Percentiles rank a stretch among this genome's conserved stretches.
Evolutionary conservation across 2,888 invertebrate species (phyloP).

Genomic region (Parthenolecanium corni): DNA sequence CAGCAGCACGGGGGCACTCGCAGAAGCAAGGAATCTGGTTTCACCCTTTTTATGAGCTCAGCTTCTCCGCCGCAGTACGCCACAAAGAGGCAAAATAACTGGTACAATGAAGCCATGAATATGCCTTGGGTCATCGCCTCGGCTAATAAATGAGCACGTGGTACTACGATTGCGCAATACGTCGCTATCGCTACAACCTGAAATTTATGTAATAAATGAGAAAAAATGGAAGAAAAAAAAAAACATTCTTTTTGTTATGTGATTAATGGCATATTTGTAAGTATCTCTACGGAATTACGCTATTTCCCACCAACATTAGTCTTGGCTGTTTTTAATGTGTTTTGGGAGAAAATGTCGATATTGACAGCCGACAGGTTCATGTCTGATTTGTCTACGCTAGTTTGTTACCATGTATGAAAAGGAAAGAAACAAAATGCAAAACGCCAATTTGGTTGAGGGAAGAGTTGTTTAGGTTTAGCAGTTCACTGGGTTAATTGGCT

Average conservation of each 20-base stretch:
- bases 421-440: too few relatives aligned
- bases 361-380: too few relatives aligned
- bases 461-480: too few relatives aligned
- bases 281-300: too few relatives aligned
- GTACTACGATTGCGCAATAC: slow-evolving; percentile 48
- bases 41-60: slow-evolving; percentile 47
- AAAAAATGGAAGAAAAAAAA: neutral
- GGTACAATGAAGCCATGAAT: slow-evolving; percentile 57
- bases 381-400: too few relatives aligned
- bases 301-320: too few relatives aligned
- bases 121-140: slow-evolving; percentile 58
- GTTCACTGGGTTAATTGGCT: too few relatives aligned
- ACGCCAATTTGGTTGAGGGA: too few relatives aligned
- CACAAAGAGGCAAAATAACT: slow-evolving; percentile 54
- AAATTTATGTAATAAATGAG: neutral
- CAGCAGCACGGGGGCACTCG: slow-evolving; percentile 60
- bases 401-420: too few relatives aligned
- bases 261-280: too few relatives aligned
- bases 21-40: slow-evolving; percentile 48
- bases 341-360: too few relatives aligned
- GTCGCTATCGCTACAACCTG: slow-evolving; percentile 50
- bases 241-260: neutral
- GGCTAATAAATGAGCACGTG: slow-evolving; percentile 52
- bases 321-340: too few relatives aligned
- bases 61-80: slow-evolving; percentile 53